phyloP scores from a whole-genome alignment of 2,888 invertebrate genomes.

The Catocala nupta region DNA sequence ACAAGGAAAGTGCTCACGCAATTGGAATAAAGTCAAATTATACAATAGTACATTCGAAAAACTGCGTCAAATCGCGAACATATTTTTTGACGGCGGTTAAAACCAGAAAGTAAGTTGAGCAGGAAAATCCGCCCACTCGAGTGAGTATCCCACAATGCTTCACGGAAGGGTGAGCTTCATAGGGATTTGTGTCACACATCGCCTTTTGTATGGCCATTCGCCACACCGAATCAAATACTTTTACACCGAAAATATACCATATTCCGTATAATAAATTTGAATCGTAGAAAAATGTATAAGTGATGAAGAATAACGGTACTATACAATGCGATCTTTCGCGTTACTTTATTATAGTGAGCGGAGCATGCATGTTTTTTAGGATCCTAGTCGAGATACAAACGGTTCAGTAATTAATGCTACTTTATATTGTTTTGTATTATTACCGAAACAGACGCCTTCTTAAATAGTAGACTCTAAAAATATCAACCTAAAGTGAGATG shows the following conservation, averaged over 20 bases:
- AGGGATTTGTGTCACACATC: slow-evolving; percentile 10
- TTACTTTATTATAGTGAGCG: too few relatives aligned
- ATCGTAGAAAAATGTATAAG: too few relatives aligned
- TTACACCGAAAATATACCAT: background rate
- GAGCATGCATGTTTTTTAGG: too few relatives aligned
- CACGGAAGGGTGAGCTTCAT: slow-evolving; percentile 13
- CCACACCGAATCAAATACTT: background rate
- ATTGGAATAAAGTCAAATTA: background rate
- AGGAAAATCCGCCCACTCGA: slow-evolving; percentile 14
- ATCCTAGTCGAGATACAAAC: too few relatives aligned
- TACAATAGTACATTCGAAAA: background rate
- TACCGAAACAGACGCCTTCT: too few relatives aligned
- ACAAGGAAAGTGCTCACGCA: background rate
- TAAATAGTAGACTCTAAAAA: too few relatives aligned
- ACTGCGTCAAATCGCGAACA: background rate
- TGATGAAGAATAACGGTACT: too few relatives aligned
- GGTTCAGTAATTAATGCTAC: too few relatives aligned
- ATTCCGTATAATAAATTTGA: too few relatives aligned
- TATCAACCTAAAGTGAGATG: too few relatives aligned
- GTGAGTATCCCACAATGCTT: slow-evolving; percentile 17
- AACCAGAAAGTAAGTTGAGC: slow-evolving; percentile 13
- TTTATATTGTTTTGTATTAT: too few relatives aligned
- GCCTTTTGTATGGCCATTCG: background rate
- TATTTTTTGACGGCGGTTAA: slow-evolving; percentile 1
- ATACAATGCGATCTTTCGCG: too few relatives aligned